Evolutionary conservation across 2,113 vertebrate species (phyloP), one percentile per base, ranked within the genome.

Genomic region (Ceyx melanurus): DNA sequence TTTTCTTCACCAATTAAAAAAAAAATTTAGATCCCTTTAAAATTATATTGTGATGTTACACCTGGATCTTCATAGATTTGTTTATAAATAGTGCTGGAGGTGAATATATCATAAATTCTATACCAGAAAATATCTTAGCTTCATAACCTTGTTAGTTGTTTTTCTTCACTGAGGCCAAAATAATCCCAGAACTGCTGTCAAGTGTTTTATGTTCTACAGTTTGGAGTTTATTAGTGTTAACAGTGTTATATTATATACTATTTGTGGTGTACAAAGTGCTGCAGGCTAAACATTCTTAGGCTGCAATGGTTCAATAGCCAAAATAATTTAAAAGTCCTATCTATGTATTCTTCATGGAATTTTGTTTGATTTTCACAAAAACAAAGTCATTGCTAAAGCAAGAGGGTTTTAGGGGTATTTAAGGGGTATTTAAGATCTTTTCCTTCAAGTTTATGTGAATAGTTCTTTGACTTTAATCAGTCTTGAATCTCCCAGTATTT

Each of bases 191-290:
- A 91, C 35, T 88, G 77, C 70, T 96, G 77, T 93, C 87, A 96
- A 91, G 80, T 81, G 35, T 21, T 95, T 95, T 95, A 94, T 46
- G 56, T 95, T 93, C 76, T 82, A 68, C 73, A 93, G 50, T 86
- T 93, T 86, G 66, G 45, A 95, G 57, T 90, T 95, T 85, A 91
- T 88, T 92, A 86, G 86, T 89, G 82, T 86, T 94, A 96, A 94
- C 40, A 88, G 11, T 31, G n/a, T 92, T 90, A 94, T 57, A 10
- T 50, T 95, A 78, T 77, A 71, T 64, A 19, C 12, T 70, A 40
- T 90, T 75, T 88, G 66, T 74, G 53, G 13, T 70, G 8, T 58
- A 88, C 14, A 83, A 81, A 92, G 82, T 92, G n/a, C 62, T 88
- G 14, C 65, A 91, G 65, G 83, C 61, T 71, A 92, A 93, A 94